Evolutionary conservation across 2,113 vertebrate species (phyloP).

Genomic region (Myxocyprinus asiaticus): DNA sequence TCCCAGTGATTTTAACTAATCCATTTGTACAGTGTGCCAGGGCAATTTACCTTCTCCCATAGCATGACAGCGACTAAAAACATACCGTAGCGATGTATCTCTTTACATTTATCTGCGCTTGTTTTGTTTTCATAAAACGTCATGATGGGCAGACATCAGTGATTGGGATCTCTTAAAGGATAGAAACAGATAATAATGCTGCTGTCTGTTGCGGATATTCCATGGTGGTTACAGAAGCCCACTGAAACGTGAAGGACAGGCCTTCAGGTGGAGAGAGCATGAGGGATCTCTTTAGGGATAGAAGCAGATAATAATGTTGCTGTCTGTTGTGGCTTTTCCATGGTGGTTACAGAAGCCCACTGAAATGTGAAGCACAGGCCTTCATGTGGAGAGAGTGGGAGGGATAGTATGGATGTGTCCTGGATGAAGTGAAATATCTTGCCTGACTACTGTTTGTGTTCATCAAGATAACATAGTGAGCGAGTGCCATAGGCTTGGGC

Average conservation of each 20-base stretch:
- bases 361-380: constrained; percentile 46
- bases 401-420: no score
- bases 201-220: constrained; percentile 62
- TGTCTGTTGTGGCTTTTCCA: constrained; percentile 60
- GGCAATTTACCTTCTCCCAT: constrained; percentile 17
- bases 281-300: constrained; percentile 57
- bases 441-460: not conserved
- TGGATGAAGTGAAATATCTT: no score
- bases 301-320: constrained; percentile 50
- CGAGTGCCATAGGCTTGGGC: constrained; percentile 53
- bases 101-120: constrained; percentile 25
- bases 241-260: constrained; percentile 50
- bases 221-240: constrained; percentile 28
- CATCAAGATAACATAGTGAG: constrained; percentile 37
- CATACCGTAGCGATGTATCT: constrained; percentile 44
- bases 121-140: constrained; percentile 8
- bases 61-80: not conserved
- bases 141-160: constrained; percentile 61
- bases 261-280: not conserved
- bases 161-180: constrained; percentile 57
- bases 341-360: constrained; percentile 38
- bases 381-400: not conserved
- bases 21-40: constrained; percentile 49
- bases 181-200: constrained; percentile 46
- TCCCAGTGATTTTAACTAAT: constrained; percentile 57